These are phyloP conservation scores for Telenomus remus DNA, from an alignment of 1,140 invertebrate species.

Conservation along the genomic window DNA sequence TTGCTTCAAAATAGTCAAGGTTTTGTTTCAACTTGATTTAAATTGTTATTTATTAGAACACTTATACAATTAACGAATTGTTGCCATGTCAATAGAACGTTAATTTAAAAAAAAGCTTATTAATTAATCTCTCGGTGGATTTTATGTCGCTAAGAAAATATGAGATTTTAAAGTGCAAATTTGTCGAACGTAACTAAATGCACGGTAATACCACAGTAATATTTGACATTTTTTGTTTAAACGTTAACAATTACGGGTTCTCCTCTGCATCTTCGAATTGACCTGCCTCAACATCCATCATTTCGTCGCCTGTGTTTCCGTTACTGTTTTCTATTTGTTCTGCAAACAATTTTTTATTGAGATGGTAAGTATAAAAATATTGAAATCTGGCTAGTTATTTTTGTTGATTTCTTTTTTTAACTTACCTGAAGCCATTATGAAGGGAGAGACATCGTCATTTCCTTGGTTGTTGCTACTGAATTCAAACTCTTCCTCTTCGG, in stretches of 20 bases:
- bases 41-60: background rate
- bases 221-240: slow-evolving; percentile 10
- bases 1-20: background rate
- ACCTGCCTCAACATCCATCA: slow-evolving; percentile 75
- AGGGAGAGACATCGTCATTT: slow-evolving; percentile 65
- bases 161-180: slow-evolving; percentile 53
- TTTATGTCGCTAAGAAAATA: slow-evolving; percentile 39
- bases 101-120: slow-evolving; percentile 21
- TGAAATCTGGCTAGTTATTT: no score
- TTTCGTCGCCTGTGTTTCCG: slow-evolving; percentile 68
- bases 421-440: slow-evolving; percentile 68
- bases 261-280: slow-evolving; percentile 79
- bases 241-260: slow-evolving; percentile 65
- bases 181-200: slow-evolving; percentile 66
- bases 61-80: slow-evolving; percentile 13
- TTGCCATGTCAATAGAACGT: slow-evolving; percentile 18
- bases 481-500: slow-evolving; percentile 72
- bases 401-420: no score
- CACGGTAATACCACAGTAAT: slow-evolving; percentile 60
- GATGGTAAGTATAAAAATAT: no score
- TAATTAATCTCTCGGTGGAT: slow-evolving; percentile 22
- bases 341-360: slow-evolving; percentile 34
- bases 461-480: slow-evolving; percentile 63
- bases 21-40: background rate
- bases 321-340: slow-evolving; percentile 68